Evolutionary conservation across 2,888 invertebrate genomes (phyloP).

Genomic region (Strigamia crassipes): DNA sequence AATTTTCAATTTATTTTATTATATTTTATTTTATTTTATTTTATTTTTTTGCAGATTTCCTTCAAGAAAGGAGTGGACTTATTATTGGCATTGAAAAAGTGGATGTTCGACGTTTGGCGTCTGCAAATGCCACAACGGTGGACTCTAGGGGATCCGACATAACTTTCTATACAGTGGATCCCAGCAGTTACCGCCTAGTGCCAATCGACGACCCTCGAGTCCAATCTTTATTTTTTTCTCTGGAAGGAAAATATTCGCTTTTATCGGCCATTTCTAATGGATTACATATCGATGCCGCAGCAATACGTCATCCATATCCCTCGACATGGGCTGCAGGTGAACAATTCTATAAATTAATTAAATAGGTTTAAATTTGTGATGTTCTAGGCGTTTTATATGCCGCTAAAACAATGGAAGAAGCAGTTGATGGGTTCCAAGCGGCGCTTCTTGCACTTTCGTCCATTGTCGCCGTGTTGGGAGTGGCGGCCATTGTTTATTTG

Average conservation of each 20-base stretch:
- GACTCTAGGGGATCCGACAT: conserved; percentile 79
- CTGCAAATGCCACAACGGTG: conserved; percentile 74
- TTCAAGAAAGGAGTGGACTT: conserved; percentile 75
- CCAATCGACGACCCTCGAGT: conserved; percentile 73
- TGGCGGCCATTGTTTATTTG: conserved; percentile 88
- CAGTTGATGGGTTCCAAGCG: conserved; percentile 72
- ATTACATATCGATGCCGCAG: conserved; percentile 71
- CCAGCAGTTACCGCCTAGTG: conserved; percentile 74
- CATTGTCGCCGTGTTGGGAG: conserved; percentile 83
- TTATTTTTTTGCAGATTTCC: conserved; percentile 62
- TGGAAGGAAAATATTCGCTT: conserved; percentile 69
- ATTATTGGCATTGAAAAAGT: conserved; percentile 81
- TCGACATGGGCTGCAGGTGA: conserved; percentile 50
- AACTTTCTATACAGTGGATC: conserved; percentile 85
- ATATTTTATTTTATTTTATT: no score
- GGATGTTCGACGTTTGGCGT: conserved; percentile 74
- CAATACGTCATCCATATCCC: conserved; percentile 67
- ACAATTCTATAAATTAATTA: conserved; percentile 46
- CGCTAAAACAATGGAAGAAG: conserved; percentile 52
- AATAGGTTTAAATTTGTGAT: conserved; percentile 43
- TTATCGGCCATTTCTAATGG: conserved; percentile 69
- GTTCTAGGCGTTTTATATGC: conserved; percentile 52
- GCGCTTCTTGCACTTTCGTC: conserved; percentile 86
- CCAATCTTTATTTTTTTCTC: conserved; percentile 66
- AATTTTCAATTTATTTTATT: no score